phyloP scores from a whole-genome alignment of 2,797 vertebrate genomes.

The Fratercula arctica region DNA sequence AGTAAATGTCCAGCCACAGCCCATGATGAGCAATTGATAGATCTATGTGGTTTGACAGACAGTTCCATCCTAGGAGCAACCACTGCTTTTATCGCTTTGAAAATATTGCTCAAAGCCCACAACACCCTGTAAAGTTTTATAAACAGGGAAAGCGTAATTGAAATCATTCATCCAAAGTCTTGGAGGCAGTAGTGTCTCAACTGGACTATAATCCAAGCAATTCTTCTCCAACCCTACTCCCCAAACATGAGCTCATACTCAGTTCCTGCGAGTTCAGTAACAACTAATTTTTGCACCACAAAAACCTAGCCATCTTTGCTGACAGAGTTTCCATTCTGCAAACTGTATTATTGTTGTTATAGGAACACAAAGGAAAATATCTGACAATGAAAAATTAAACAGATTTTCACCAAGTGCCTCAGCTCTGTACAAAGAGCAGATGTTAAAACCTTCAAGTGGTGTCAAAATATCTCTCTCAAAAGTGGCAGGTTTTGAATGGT shows the following conservation, averaged over 20 bases:
- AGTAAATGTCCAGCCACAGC: neutral
- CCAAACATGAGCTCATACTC: neutral
- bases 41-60: neutral
- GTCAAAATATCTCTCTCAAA: constrained; percentile 42
- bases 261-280: neutral
- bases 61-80: neutral
- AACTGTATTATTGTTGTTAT: neutral
- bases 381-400: constrained; percentile 38
- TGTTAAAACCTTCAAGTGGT: constrained; percentile 27
- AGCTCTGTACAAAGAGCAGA: constrained; percentile 30
- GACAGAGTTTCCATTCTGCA: constrained; percentile 1
- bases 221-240: neutral
- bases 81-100: neutral
- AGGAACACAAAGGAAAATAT: constrained; percentile 31
- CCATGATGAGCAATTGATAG: neutral
- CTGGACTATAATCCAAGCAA: neutral
- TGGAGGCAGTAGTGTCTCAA: neutral
- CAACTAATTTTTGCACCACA: constrained; percentile 1
- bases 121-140: neutral
- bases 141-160: neutral
- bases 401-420: neutral
- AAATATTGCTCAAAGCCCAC: neutral
- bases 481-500: constrained; percentile 39
- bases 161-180: neutral
- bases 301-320: constrained; percentile 22